Evolutionary conservation across 2,797 vertebrate genomes (phyloP).

Genomic region (Bovichtus variegatus): DNA sequence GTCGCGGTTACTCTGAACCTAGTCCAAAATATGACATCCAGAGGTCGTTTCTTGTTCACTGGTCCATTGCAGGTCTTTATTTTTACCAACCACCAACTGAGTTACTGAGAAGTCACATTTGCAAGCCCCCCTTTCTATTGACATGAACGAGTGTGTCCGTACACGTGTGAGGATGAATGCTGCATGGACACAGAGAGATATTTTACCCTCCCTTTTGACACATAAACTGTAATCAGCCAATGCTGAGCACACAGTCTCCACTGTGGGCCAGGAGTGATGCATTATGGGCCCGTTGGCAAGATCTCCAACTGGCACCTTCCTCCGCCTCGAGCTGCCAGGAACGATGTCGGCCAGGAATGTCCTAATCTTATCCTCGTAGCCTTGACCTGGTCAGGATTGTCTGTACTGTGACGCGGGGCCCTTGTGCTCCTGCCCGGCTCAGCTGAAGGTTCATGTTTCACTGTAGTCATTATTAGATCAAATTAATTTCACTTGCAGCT

Average conservation of each 20-base stretch:
- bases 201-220: constrained; percentile 70
- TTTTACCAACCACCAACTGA: neutral
- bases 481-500: constrained; percentile 69
- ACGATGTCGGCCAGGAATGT: constrained; percentile 66
- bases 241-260: constrained; percentile 33
- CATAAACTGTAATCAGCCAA: constrained; percentile 43
- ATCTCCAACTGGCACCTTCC: constrained; percentile 40
- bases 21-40: neutral
- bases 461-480: constrained; percentile 74
- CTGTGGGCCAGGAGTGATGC: constrained; percentile 50
- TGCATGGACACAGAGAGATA: constrained; percentile 47
- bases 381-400: constrained; percentile 72
- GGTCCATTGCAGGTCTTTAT: constrained; percentile 8
- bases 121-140: constrained; percentile 29
- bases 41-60: neutral
- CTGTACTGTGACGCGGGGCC: constrained; percentile 59
- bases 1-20: neutral
- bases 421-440: constrained; percentile 71
- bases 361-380: constrained; percentile 78
- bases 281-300: constrained; percentile 53
- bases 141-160: constrained; percentile 61
- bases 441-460: constrained; percentile 74
- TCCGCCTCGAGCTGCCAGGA: constrained; percentile 58
- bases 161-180: constrained; percentile 47
- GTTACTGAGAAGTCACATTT: constrained; percentile 31